A percentile compares a stretch with the other conserved stretches of the same genome.
phyloP scores from a whole-genome alignment of 2,113 vertebrate species.

The Sapajus apella region DNA sequence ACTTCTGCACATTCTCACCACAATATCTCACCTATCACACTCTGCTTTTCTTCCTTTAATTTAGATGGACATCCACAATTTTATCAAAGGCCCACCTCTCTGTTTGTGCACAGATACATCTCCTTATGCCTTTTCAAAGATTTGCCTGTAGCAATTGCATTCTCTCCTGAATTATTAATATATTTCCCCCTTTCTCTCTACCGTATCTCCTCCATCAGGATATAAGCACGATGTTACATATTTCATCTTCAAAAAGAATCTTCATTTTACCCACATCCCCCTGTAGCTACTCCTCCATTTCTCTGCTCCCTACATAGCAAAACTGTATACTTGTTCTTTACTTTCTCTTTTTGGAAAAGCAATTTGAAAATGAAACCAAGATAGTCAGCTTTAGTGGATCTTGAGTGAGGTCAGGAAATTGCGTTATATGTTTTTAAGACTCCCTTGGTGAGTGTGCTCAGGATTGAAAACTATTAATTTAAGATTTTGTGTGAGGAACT shows the following conservation, averaged over 20 bases:
- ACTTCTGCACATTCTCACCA: neutral
- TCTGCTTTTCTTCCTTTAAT: neutral
- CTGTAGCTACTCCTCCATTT: neutral
- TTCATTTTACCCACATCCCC: neutral
- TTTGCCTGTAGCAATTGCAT: neutral
- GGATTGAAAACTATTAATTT: conserved; percentile 54
- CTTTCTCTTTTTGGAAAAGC: conserved; percentile 64
- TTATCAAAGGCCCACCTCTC: neutral
- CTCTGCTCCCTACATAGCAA: neutral
- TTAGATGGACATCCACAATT: neutral
- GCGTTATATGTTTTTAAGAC: conserved; percentile 64
- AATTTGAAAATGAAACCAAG: conserved; percentile 71
- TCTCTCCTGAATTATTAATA: neutral
- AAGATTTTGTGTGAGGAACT: conserved; percentile 48
- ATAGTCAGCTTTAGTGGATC: conserved; percentile 61
- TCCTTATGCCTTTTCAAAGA: neutral
- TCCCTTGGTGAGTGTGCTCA: conserved; percentile 57
- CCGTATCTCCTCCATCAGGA: neutral
- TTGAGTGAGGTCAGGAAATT: conserved; percentile 72
- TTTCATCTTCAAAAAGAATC: neutral
- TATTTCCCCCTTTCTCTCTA: neutral
- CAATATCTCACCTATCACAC: neutral
- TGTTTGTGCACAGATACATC: neutral
- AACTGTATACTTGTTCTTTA: neutral
- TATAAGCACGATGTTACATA: neutral